Conservation (phyloP, 2,113 vertebrate species). For the Istiophorus platypterus region DNA sequence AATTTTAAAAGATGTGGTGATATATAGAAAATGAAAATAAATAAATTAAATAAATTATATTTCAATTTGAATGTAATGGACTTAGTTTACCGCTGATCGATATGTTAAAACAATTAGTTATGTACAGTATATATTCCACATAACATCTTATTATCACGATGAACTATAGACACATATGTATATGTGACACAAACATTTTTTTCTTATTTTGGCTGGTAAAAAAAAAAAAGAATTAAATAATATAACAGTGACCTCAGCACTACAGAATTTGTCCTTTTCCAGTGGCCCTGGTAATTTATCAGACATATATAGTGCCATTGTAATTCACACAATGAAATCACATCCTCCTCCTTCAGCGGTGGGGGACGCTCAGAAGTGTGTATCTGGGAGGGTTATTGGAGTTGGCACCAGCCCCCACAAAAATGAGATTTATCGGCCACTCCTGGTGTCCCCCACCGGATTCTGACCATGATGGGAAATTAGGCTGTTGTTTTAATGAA, state of each 20-base stretch:
- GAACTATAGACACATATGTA: no score
- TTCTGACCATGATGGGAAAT: constrained; percentile 39
- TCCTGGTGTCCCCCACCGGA: neutral
- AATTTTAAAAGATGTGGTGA: no score
- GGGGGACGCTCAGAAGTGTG: neutral
- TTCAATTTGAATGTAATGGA: no score
- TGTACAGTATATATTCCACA: no score
- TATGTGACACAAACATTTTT: no score
- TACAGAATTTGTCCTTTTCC: neutral
- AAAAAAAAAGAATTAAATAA: no score
- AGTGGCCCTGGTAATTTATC: neutral
- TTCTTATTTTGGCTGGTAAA: no score
- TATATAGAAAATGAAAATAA: no score
- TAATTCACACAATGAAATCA: neutral
- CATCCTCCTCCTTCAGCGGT: neutral
- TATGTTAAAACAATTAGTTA: no score
- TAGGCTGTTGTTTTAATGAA: constrained; percentile 48
- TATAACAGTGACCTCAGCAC: neutral
- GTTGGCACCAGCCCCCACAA: constrained; percentile 2
- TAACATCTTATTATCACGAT: no score
- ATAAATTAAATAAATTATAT: no score
- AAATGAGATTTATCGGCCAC: constrained; percentile 41
- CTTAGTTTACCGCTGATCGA: no score
- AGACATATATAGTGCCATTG: neutral
- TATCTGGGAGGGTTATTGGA: neutral